A percentile compares a stretch with the other conserved stretches of the same genome.
phyloP scores from a whole-genome alignment of 37 sponge, comb jelly and placozoan species.

The Corticium candelabrum region DNA sequence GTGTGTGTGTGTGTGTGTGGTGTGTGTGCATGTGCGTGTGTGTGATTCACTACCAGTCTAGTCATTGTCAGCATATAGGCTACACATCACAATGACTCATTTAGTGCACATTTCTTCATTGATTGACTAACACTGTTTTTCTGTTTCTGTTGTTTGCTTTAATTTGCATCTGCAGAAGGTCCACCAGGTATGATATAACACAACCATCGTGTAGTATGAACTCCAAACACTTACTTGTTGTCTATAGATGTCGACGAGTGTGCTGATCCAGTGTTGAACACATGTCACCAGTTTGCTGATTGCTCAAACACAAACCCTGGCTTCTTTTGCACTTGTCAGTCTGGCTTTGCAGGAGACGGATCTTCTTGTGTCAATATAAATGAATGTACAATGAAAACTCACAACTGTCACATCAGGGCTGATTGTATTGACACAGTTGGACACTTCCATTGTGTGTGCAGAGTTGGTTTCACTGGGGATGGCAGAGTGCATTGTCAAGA shows the following conservation, averaged over 20 bases:
- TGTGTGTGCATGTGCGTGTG: too few species aligned
- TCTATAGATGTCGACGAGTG: background rate
- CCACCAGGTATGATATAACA: background rate
- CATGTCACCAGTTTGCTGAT: background rate
- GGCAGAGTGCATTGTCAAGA: background rate
- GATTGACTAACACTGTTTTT: too few species aligned
- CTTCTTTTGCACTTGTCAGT: background rate
- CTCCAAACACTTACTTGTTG: background rate
- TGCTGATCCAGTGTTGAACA: background rate
- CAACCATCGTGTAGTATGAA: background rate
- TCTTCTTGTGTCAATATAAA: background rate
- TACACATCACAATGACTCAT: too few species aligned
- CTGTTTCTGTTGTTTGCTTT: too few species aligned
- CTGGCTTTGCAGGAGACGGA: background rate
- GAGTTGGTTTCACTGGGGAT: background rate
- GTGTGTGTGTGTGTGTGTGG: too few species aligned
- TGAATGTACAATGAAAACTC: background rate
- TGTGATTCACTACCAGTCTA: too few species aligned
- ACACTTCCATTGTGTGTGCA: background rate
- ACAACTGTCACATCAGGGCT: background rate
- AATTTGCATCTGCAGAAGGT: too few species aligned
- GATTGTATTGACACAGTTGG: background rate
- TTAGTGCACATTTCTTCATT: too few species aligned
- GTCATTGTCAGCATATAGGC: too few species aligned
- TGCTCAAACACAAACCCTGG: background rate